A percentile compares a stretch with the other conserved stretches of the same genome.
These are phyloP conservation scores for Dermatemys mawii DNA, from an alignment of 2,113 vertebrate genomes.

Conservation along the genomic window DNA sequence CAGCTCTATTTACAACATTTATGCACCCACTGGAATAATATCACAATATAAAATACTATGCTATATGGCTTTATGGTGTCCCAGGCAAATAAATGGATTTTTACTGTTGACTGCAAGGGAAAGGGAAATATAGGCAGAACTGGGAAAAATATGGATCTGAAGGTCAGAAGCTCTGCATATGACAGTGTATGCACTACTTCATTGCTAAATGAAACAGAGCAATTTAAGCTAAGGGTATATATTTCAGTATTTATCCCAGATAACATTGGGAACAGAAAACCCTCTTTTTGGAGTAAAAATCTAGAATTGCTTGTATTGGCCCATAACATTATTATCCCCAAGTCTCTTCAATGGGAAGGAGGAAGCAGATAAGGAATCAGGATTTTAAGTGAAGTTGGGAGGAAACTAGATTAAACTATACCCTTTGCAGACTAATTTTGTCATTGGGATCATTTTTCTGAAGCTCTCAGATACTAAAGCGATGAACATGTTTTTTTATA, in stretches of 20 bases:
- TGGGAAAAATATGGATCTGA: background rate
- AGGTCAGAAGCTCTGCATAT: background rate
- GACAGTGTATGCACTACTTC: background rate
- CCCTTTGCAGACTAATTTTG: background rate
- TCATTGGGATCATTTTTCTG: background rate
- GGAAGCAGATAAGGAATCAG: background rate
- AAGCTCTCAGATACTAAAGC: background rate
- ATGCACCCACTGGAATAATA: background rate
- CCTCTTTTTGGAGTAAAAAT: background rate
- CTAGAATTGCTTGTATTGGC: background rate
- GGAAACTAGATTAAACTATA: background rate
- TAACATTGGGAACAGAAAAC: background rate
- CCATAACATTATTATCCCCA: background rate
- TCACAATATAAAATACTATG: background rate
- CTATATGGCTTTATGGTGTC: background rate
- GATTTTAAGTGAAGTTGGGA: background rate
- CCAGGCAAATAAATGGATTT: background rate
- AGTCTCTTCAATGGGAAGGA: background rate
- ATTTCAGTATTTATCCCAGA: background rate
- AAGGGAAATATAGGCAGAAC: background rate
- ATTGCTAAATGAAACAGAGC: background rate
- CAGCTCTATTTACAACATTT: background rate
- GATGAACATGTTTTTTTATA: no score
- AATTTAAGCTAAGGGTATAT: background rate
- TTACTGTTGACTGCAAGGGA: background rate